Base-by-base conservation (phyloP, 2,797 vertebrate genomes). In the Malurus leucopterus region DNA sequence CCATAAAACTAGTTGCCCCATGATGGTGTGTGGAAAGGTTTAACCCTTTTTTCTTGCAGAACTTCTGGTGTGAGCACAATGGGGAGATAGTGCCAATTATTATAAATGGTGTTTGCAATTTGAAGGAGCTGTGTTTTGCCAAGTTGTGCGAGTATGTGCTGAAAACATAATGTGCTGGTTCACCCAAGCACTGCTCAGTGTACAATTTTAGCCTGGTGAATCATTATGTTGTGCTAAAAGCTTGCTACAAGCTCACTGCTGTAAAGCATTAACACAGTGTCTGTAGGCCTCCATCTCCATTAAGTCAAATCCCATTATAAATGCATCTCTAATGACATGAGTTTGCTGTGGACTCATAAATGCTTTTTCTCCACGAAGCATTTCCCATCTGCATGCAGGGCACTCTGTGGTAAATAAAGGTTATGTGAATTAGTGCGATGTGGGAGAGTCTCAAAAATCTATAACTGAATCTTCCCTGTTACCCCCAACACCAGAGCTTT, bases 221-320 rank as follows among this genome's bases (percentile, higher is more conserved):
- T 95, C 88, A 91, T 84, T 92, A 65, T 85, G 57, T 86, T 82
- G 71, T 92, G 81, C 84, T 91, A 79, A 94, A 89, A 93, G 84
- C 91, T 89, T 81, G 86, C 78, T 84, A 76, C 86, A 79, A 64
- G 84, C 73, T 75, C 47, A 36, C 62, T 80, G 58, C 73, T 87
- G 53, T 70, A 74, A 91, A 92, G 54, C 74, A 74, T 88, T 93
- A 85, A 44, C 36, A 4, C 32, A 10, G 51, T 34, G 55, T 86
- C 79, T 92, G 41, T 73, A 63, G 65, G 89, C 64, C 24, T 78
- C 76, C 77, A 69, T 88, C 69, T 89, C 84, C 58, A 86, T 93
- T 91, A 93, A 88, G 80, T 88, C 50, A 74, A 72, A 86, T 90
- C 59, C 86, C 50, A 63, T 93, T 88, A 81, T 32, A 82, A 91